Base-by-base conservation (phyloP, 2,113 vertebrate species). In the Myotis yumanensis region DNA sequence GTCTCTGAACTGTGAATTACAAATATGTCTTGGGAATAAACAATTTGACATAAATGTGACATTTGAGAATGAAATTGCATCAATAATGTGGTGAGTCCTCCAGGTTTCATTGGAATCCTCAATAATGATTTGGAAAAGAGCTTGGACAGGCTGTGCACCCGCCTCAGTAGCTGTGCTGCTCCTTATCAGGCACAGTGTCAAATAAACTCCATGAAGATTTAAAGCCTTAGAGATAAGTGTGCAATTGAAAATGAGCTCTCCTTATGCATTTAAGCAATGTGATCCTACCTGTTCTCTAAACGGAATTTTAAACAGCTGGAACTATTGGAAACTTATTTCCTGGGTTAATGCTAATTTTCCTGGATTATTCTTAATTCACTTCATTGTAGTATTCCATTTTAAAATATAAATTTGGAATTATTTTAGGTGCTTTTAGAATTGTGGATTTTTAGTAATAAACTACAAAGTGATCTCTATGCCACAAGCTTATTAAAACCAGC, bases 171-270 rank as follows among this genome's bases (percentile, higher is more conserved):
- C 72, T 0, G 0, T 35, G 76, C 73, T 95, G 7, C 82, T 95
- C 32, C 94, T 98, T 95, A 48, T 97, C 96, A 89, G 97, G 92
- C 84, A 54, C 88, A 30, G n/a, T 48, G 95, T 97, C 92, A 96
- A 96, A 95, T 69, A 69, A 93, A 62, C 16, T 12, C 92, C 84
- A 15, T 0, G 1, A 88, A 81, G 95, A 97, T 94, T 97, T 92
- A 97, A 95, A 93, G 93, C 90, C 75, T 64, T 5, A 0, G 94
- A 75, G 91, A 96, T 95, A 89, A 98, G 57, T 35, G 11, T 71
- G 90, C 77, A 37, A 10, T 20, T 96, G 97, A 96, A 96, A 98
- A 93, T 69, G 80, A n/a, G 37, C 94, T 97, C 83, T 94, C 86
- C 91, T 96, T 93, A 71, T 0, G 20, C 75, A 85, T 96, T 97